Evolutionary conservation across 1,140 invertebrate genomes (phyloP).

Genomic region (Lepidurus arcticus): DNA sequence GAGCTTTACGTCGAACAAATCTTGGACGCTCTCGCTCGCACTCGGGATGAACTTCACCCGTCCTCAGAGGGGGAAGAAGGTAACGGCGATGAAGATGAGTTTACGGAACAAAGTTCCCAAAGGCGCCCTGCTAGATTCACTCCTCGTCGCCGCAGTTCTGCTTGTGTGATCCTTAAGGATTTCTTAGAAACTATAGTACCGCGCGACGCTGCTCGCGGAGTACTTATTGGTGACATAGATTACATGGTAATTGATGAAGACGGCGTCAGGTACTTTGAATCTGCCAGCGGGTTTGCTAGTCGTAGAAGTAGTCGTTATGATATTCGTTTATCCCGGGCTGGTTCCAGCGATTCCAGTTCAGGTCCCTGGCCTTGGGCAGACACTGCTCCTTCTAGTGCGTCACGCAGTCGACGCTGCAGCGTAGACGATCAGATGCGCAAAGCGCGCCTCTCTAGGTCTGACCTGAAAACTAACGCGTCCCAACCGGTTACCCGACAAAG

Average conservation of each 20-base stretch:
- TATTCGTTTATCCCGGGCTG: constrained; percentile 19
- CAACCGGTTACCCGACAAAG: neutral
- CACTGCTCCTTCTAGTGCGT: constrained; percentile 16
- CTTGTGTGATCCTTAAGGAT: constrained; percentile 62
- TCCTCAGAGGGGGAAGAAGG: constrained; percentile 33
- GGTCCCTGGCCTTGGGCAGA: constrained; percentile 34
- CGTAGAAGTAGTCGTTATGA: constrained; percentile 32
- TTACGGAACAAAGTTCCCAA: constrained; percentile 35
- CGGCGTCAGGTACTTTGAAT: constrained; percentile 68
- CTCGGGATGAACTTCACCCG: neutral
- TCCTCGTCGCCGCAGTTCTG: constrained; percentile 37
- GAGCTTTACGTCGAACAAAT: constrained; percentile 30
- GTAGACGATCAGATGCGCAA: constrained; percentile 26
- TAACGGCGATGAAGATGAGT: constrained; percentile 36
- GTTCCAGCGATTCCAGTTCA: neutral
- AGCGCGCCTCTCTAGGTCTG: constrained; percentile 6
- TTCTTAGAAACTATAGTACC: constrained; percentile 71
- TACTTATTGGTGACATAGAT: constrained; percentile 65
- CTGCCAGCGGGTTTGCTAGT: constrained; percentile 45
- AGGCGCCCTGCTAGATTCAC: constrained; percentile 35
- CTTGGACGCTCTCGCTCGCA: constrained; percentile 20
- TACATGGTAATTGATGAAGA: constrained; percentile 70
- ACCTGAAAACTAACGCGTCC: neutral
- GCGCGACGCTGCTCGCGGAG: constrained; percentile 61
- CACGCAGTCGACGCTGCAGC: constrained; percentile 27